Evolutionary conservation across 2,888 invertebrate genomes (phyloP), one percentile per base, ranked within the genome.

Genomic region (Nemoura dubitans): DNA sequence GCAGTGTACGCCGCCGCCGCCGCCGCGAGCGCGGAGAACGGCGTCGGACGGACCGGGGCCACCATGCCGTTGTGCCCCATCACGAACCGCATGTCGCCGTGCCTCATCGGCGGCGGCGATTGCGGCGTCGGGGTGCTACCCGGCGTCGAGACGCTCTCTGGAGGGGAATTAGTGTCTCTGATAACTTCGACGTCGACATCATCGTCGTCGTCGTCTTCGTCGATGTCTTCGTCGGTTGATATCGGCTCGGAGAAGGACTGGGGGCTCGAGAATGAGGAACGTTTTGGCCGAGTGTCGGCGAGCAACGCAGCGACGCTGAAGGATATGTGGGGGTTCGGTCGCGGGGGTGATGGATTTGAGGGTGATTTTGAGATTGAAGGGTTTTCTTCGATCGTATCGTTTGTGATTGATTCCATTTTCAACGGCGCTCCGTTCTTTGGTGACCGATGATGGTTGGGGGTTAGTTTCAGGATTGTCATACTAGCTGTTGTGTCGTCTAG

Each of bases 281-380:
- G 86, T 36, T 84, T 91, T 0, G 93, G 92, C 87, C 87, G 85
- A 76, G 87, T 88, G 87, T 87, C 87, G 16, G 97, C 95, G 89
- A 98, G 92, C 89, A 97, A 94, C 0, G 97, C 96, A 6, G 97
- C 97, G 89, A 98, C 97, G 92, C 97, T 96, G 93, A 98, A 98
- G 89, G 94, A 94, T 86, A 92, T 90, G 80, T 87, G 29, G 92
- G 93, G 82, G 92, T 92, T 87, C 93, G 93, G 90, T 93, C 93
- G 87, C 92, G 90, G 78, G 87, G 87, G 76, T 78, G 85, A 36
- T 21, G 84, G 84, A 27, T 59, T 84, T 1, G 76, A 76, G 2
- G 84, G 84, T 10, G 84, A 81, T 80, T 85, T 81, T 25, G 87
- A 81, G 10, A 87, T 86, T 36, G 87, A 84, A 80, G 87, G 76